Percentiles rank a stretch among this genome's conserved stretches.
Evolutionary conservation across 1,140 invertebrate genomes (phyloP).

Genomic region (Archegozetes longisetosus): DNA sequence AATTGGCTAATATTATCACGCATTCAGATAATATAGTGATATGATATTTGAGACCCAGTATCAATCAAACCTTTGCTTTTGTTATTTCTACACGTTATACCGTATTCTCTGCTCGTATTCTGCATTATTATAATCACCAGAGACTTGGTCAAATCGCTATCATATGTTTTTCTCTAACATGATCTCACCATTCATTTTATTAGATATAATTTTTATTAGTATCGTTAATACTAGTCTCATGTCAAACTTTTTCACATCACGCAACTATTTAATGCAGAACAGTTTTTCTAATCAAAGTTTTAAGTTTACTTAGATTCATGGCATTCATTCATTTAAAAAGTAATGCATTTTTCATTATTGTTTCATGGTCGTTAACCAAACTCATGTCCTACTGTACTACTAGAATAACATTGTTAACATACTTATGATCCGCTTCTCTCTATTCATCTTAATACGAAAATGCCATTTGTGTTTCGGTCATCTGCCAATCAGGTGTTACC

Average conservation of each 20-base stretch:
- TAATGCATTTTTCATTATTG: too few species aligned
- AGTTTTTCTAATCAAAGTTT: too few species aligned
- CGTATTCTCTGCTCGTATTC: neutral
- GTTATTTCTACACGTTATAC: neutral
- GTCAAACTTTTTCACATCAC: neutral
- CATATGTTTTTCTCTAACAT: neutral
- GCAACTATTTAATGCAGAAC: neutral
- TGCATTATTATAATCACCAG: neutral
- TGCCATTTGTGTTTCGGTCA: too few species aligned
- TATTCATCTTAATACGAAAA: too few species aligned
- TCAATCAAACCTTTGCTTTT: neutral
- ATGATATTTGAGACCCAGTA: neutral
- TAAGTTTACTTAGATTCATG: too few species aligned
- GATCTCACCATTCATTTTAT: neutral
- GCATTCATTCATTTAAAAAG: too few species aligned
- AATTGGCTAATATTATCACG: too few species aligned
- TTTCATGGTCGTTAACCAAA: too few species aligned
- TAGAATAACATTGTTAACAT: too few species aligned
- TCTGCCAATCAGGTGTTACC: too few species aligned
- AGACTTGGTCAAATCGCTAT: neutral
- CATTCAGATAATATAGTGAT: neutral
- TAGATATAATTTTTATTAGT: neutral
- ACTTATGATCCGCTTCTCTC: too few species aligned
- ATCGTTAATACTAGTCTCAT: neutral
- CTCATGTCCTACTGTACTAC: too few species aligned